Base-by-base conservation (phyloP, 2,113 vertebrate species). In the Regulus satrapa region DNA sequence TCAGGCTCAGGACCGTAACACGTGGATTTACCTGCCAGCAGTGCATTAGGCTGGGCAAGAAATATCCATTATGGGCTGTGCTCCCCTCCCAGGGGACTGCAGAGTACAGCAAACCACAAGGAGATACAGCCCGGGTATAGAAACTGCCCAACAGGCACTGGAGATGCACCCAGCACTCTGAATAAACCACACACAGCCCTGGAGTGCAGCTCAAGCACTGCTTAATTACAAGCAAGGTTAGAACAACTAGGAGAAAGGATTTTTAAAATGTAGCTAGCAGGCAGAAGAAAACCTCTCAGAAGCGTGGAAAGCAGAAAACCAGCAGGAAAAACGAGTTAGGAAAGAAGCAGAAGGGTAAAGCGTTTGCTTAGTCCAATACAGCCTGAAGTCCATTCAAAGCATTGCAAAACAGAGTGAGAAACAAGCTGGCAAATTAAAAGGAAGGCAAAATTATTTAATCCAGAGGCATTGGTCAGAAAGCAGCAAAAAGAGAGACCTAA, bases 311-410 rank as follows among this genome's bases (percentile, higher is more conserved):
- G 41, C 40, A 85, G 58, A 63, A 85, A 85, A 73, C 12, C 75
- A 66, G 12, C 38, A 67, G 8, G 23, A 89, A 54, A 82, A 58
- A 38, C 8, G 16, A 73, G 16, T 14, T 55, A 66, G 51, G 51
- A 58, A 92, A 89, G 31, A 69, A 73, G 52, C 18, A 89, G 31
- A 58, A 89, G 38, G 51, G 73, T 48, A 24, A 75, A 81, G n/a
- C 1, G 0, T 80, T 77, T 83, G 55, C 34, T 73, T 67, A 13
- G 31, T 23, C 83, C 71, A 52, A 0, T 20, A 41, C 19, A 79
- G 40, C 54, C 58, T 76, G 29, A 92, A 83, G 67, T 25, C 29
- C 31, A 48, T 14, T 46, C 20, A 76, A 58, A 32, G 63, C 25
- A 58, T n/a, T 36, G 55, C 7, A 49, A 41, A 91, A 56, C 3